These are phyloP conservation scores for Drosophila simulans DNA, from an alignment of 1,140 invertebrate species.

Conservation along the genomic window DNA sequence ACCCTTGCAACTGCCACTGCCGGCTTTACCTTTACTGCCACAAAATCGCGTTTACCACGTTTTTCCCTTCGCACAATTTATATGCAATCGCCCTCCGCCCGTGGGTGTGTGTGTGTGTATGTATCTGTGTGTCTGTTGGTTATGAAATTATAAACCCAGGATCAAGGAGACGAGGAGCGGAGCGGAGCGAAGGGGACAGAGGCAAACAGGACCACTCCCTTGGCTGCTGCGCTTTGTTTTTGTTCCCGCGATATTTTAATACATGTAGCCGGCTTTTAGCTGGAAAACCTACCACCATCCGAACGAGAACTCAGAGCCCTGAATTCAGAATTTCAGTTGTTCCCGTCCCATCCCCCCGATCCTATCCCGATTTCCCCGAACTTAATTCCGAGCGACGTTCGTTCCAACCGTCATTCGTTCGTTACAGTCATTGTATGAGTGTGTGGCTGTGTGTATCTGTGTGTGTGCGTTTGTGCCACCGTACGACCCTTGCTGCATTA, in stretches of 20 bases:
- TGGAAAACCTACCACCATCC: constrained; percentile 58
- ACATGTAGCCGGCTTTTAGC: constrained; percentile 62
- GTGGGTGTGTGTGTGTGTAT: constrained; percentile 27
- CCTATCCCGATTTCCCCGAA: constrained; percentile 18
- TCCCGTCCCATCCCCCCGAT: constrained; percentile 1
- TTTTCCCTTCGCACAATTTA: constrained; percentile 60
- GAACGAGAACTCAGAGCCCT: constrained; percentile 10
- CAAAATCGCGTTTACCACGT: constrained; percentile 61
- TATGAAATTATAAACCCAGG: constrained; percentile 74
- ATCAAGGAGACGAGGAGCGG: neutral
- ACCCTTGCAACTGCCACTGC: constrained; percentile 62
- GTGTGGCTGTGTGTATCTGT: constrained; percentile 19
- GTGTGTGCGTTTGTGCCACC: constrained; percentile 43
- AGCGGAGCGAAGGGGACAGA: neutral
- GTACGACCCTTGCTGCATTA: constrained; percentile 76
- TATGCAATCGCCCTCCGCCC: constrained; percentile 36
- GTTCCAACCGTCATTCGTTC: constrained; percentile 50
- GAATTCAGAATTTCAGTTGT: constrained; percentile 25
- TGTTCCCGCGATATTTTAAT: constrained; percentile 61
- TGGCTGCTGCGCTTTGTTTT: constrained; percentile 60
- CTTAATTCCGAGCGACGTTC: constrained; percentile 49
- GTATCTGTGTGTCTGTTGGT: constrained; percentile 45
- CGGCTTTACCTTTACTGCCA: constrained; percentile 56
- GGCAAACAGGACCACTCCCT: constrained; percentile 53
- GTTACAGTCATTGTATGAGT: constrained; percentile 36